phyloP scores from a whole-genome alignment of 2,888 invertebrate species.

The Colostygia pectinataria region DNA sequence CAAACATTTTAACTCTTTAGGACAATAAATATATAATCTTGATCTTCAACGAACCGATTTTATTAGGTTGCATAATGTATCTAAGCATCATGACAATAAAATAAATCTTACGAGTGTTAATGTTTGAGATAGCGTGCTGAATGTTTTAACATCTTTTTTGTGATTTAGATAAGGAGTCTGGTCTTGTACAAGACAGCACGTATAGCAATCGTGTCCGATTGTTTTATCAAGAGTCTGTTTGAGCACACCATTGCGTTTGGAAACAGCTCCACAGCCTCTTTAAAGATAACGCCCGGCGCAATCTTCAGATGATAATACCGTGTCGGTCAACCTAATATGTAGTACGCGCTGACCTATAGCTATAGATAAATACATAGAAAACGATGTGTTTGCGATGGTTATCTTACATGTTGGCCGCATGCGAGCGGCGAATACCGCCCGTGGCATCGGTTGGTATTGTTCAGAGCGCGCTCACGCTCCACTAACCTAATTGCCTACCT shows the following conservation, averaged over 20 bases:
- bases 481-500: conserved; percentile 76
- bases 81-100: neutral
- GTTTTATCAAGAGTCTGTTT: conserved; percentile 46
- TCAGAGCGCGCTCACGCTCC: conserved; percentile 65
- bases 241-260: conserved; percentile 38
- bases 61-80: neutral
- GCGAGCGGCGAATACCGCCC: conserved; percentile 36
- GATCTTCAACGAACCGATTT: neutral
- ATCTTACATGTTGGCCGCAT: conserved; percentile 43
- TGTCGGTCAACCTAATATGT: conserved; percentile 22
- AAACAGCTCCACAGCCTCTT: conserved; percentile 35
- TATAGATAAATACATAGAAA: conserved; percentile 38
- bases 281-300: conserved; percentile 39
- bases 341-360: conserved; percentile 30
- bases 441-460: conserved; percentile 53
- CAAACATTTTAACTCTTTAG: neutral
- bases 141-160: conserved; percentile 8
- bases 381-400: conserved; percentile 44
- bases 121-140: conserved; percentile 6
- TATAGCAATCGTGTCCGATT: conserved; percentile 48
- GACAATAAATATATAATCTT: neutral
- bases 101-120: neutral
- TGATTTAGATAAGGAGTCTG: conserved; percentile 46
- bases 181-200: conserved; percentile 41
- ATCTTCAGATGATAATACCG: conserved; percentile 23